Conservation (phyloP, 2,113 vertebrate genomes). For the Poecile atricapillus region DNA sequence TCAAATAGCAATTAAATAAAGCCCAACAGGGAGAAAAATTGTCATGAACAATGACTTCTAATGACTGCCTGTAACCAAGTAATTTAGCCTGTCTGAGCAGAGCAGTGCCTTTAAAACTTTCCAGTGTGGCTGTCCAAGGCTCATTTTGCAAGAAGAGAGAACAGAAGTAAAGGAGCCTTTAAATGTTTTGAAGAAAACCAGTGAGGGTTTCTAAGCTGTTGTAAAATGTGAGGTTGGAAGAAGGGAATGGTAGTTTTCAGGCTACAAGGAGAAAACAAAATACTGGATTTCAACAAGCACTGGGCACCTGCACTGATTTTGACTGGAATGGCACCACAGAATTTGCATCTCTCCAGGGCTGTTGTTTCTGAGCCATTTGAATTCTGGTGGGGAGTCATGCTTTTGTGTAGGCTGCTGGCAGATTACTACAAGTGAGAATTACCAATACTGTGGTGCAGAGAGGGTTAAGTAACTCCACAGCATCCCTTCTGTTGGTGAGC, state of each 20-base stretch:
- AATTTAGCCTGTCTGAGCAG: neutral
- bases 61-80: neutral
- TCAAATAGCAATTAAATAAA: neutral
- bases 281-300: neutral
- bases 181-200: neutral
- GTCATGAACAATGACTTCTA: neutral
- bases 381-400: neutral
- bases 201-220: neutral
- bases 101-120: neutral
- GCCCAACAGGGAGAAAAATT: neutral
- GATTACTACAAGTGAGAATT: neutral
- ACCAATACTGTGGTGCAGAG: neutral
- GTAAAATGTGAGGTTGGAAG: neutral
- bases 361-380: neutral
- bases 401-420: neutral
- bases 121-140: neutral
- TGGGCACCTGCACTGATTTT: neutral
- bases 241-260: neutral
- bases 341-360: neutral
- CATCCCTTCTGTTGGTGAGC: neutral
- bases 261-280: neutral
- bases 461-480: neutral
- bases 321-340: fast-evolving
- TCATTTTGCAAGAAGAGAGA: neutral
- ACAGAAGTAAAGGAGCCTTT: neutral